These are phyloP conservation scores for Aphis gossypii DNA, from an alignment of 1,140 invertebrate species.

Conservation along the genomic window DNA sequence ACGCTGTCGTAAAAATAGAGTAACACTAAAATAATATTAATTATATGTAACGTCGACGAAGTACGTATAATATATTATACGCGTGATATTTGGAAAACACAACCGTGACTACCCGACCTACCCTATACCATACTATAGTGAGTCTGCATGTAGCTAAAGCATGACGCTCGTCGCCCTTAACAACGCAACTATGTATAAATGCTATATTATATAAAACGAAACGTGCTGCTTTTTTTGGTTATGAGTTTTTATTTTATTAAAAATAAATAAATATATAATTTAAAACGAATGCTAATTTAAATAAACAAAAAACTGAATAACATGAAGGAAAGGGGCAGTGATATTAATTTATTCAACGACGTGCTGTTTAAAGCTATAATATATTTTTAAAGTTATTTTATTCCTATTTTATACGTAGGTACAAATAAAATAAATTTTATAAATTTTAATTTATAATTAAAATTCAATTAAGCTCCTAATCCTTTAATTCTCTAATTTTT, in stretches of 20 bases:
- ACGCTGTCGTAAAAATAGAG: not conserved
- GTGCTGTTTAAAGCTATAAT: too few species aligned
- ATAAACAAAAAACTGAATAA: not conserved
- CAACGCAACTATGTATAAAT: not conserved
- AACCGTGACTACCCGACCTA: not conserved
- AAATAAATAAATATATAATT: too few species aligned
- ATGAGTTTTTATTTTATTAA: too few species aligned
- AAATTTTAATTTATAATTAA: not conserved
- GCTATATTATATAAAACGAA: not conserved
- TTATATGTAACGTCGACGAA: not conserved
- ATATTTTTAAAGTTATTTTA: not conserved
- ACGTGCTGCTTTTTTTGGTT: not conserved
- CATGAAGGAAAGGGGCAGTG: not conserved
- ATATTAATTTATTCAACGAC: not conserved
- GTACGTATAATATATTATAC: not conserved
- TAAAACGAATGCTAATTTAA: not conserved
- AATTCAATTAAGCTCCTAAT: not conserved
- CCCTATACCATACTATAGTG: not conserved
- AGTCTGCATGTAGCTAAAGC: not conserved
- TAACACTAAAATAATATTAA: not conserved
- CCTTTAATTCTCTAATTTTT: not conserved
- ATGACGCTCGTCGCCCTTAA: not conserved
- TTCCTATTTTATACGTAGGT: not conserved
- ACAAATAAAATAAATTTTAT: not conserved
- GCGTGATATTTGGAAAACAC: not conserved